Percentiles rank a stretch among this genome's conserved stretches.
phyloP scores from a whole-genome alignment of 2,888 invertebrate species.

The Alcis repandata region DNA sequence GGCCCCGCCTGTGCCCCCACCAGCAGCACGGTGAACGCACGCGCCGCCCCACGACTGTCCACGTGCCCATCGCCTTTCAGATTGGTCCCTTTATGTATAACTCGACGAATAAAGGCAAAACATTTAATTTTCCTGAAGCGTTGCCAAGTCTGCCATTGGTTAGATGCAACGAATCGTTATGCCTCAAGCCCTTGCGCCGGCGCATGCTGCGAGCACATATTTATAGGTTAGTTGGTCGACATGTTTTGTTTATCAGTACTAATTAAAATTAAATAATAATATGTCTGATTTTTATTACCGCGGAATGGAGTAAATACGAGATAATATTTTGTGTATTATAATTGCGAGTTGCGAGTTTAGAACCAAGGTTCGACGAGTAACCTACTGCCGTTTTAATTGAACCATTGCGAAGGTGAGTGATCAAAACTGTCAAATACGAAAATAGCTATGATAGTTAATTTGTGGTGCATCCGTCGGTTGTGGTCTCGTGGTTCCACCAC shows the following conservation, averaged over 20 bases:
- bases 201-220: conserved; percentile 20
- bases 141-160: conserved; percentile 72
- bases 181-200: conserved; percentile 32
- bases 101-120: conserved; percentile 70
- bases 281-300: not conserved
- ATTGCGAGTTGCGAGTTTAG: not conserved
- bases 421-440: no score
- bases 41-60: conserved; percentile 70
- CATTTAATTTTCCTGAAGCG: conserved; percentile 65
- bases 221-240: conserved; percentile 21
- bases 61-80: conserved; percentile 62
- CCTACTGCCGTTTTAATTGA: not conserved
- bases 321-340: conserved; percentile 2
- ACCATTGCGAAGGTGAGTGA: no score
- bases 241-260: conserved; percentile 16
- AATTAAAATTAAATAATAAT: conserved; percentile 25
- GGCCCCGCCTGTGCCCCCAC: conserved; percentile 66
- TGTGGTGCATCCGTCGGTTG: no score
- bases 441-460: no score
- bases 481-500: no score
- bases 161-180: conserved; percentile 45
- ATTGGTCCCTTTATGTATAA: conserved; percentile 77
- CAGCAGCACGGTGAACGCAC: conserved; percentile 57
- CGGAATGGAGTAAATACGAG: conserved; percentile 4
- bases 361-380: not conserved